Evolutionary conservation across 1,140 invertebrate genomes (phyloP), one percentile per base, ranked within the genome.

Genomic region (Lasioglossum baleicum): DNA sequence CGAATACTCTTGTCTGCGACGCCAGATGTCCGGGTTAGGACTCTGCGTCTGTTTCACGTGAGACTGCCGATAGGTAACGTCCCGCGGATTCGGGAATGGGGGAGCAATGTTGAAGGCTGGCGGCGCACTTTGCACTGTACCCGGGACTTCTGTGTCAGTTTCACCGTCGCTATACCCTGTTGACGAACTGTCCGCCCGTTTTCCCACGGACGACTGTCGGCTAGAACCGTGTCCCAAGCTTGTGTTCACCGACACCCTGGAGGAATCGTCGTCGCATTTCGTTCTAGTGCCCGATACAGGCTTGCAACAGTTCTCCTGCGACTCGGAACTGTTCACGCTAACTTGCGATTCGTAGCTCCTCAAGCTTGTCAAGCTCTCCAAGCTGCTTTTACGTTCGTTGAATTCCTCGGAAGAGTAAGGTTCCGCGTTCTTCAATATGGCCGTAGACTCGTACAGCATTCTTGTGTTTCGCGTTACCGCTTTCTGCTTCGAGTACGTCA

Each of bases 101-200:
- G 92, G 77, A 4, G 87, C 75, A 26, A 89, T 86, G 44, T 90
- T 92, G 67, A 93, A 92, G 20, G 91, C 82, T 11, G 93, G 92
- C 4, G 93, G 92, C 2, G 92, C 92, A 76, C 92, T 92, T 64
- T 92, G 92, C 2, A 93, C 89, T 0, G 90, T 87, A 51, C 86
- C 92, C 0, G 91, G 91, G 2, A 88, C 89, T 44, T 93, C 92
- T 3, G 81, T 91, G 40, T 94, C 94, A 22, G 90, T 92, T 72
- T 95, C 94, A 66, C 94, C 93, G 66, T 94, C 94, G 71, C 94
- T 94, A 64, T 91, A 94, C 3, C 91, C 91, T 6, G 92, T 92
- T 8, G 92, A 93, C 2, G 90, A 92, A 66, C 91, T 93, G 44
- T 93, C 92, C 5, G 92, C 92, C 70, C 91, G 89, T 77, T 86